Evolutionary conservation across 2,113 vertebrate genomes (phyloP).

Genomic region (Eonycteris spelaea): DNA sequence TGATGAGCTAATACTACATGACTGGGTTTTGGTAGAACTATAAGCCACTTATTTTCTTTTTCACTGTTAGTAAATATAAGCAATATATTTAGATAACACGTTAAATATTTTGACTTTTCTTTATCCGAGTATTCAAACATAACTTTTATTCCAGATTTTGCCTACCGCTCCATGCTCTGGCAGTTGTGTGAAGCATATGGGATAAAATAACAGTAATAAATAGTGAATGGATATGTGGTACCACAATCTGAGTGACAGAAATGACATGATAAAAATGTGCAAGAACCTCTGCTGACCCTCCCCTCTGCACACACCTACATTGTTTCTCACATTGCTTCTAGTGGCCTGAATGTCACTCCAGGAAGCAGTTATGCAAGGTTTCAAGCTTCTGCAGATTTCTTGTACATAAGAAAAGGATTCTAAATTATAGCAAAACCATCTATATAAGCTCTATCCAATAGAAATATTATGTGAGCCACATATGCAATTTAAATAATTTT

Average conservation of each 20-base stretch:
- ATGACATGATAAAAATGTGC: not conserved
- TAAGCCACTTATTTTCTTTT: not conserved
- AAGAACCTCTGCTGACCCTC: not conserved
- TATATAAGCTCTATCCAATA: not conserved
- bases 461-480: not conserved
- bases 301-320: rapidly evolving
- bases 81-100: not conserved
- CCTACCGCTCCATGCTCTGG: not conserved
- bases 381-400: not conserved
- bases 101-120: slow-evolving; percentile 48
- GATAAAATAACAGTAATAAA: not conserved
- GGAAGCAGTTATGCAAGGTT: not conserved
- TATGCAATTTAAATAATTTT: not conserved
- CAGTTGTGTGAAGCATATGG: not conserved
- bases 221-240: not conserved
- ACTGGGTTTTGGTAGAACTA: not conserved
- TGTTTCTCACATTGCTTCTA: not conserved
- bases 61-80: slow-evolving; percentile 10
- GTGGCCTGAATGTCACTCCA: not conserved
- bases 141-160: slow-evolving; percentile 36
- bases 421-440: not conserved
- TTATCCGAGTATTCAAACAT: not conserved
- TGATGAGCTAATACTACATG: not conserved
- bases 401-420: not conserved
- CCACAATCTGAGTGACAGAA: not conserved